Conservation (phyloP, 2,888 invertebrate genomes). For the Andrena camellia region DNA sequence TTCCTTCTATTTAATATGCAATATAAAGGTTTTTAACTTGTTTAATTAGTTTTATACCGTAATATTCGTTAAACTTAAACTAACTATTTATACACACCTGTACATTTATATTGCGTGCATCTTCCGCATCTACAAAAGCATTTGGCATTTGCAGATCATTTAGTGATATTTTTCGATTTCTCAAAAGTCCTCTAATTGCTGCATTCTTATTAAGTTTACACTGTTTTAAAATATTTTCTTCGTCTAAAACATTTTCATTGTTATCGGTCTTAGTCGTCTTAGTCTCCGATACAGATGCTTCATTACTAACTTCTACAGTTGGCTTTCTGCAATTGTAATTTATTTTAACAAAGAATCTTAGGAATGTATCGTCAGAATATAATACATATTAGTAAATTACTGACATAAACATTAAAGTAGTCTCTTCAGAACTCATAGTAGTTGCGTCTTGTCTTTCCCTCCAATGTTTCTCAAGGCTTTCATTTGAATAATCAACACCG, state of each 20-base stretch:
- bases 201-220: slow-evolving; percentile 62
- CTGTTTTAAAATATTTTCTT: slow-evolving; percentile 38
- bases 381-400: too few relatives aligned
- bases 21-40: slow-evolving; percentile 24
- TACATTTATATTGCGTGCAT: neutral
- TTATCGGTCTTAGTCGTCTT: neutral
- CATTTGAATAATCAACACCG: slow-evolving; percentile 57
- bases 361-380: too few relatives aligned
- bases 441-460: slow-evolving; percentile 10
- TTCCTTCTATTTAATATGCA: slow-evolving; percentile 7
- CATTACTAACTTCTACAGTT: neutral
- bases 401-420: neutral
- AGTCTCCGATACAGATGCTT: neutral
- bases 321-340: neutral
- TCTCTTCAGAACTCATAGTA: neutral
- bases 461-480: slow-evolving; percentile 33
- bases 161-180: slow-evolving; percentile 47
- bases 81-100: slow-evolving; percentile 34
- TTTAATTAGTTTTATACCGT: neutral
- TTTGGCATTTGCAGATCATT: slow-evolving; percentile 51
- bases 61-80: neutral
- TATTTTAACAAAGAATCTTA: neutral
- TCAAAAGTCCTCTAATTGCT: slow-evolving; percentile 65
- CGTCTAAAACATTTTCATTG: neutral
- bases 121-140: neutral